phyloP scores from a whole-genome alignment of 1,140 invertebrate species.

The Solenopsis fugax region DNA sequence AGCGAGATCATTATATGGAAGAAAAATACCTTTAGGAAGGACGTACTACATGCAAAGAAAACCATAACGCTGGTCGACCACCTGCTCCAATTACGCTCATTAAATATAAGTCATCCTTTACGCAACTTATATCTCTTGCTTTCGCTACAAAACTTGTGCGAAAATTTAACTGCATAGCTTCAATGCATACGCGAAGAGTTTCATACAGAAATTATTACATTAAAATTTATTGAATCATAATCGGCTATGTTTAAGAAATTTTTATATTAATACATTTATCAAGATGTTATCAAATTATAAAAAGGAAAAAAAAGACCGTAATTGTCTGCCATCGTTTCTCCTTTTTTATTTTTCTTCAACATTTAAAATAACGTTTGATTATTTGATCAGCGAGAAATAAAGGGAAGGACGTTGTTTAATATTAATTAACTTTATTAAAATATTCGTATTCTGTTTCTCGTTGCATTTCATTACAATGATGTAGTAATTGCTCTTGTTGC shows the following conservation, averaged over 20 bases:
- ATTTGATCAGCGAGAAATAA: background rate
- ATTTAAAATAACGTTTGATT: slow-evolving; percentile 4
- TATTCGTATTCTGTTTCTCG: slow-evolving; percentile 13
- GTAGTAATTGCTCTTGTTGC: slow-evolving; percentile 34
- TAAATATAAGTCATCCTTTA: slow-evolving; percentile 65
- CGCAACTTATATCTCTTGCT: slow-evolving; percentile 17
- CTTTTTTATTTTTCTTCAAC: background rate
- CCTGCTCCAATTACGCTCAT: slow-evolving; percentile 82
- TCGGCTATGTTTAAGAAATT: background rate
- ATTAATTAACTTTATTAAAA: slow-evolving; percentile 45
- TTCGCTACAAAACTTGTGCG: slow-evolving; percentile 33
- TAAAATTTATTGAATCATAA: background rate
- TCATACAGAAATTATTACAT: background rate
- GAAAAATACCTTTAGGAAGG: slow-evolving; percentile 76
- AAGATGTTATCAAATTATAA: background rate
- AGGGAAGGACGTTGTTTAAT: slow-evolving; percentile 11
- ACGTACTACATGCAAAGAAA: slow-evolving; percentile 67
- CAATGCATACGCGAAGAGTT: background rate
- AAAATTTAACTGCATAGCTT: slow-evolving; percentile 26
- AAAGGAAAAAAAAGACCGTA: too few species aligned
- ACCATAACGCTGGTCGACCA: slow-evolving; percentile 77
- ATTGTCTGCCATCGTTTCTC: background rate
- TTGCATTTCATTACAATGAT: slow-evolving; percentile 38
- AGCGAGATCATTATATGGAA: slow-evolving; percentile 32
- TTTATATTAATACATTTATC: background rate